Evolutionary conservation across 2,888 invertebrate genomes (phyloP).

Genomic region (Bruchidius siliquastri): DNA sequence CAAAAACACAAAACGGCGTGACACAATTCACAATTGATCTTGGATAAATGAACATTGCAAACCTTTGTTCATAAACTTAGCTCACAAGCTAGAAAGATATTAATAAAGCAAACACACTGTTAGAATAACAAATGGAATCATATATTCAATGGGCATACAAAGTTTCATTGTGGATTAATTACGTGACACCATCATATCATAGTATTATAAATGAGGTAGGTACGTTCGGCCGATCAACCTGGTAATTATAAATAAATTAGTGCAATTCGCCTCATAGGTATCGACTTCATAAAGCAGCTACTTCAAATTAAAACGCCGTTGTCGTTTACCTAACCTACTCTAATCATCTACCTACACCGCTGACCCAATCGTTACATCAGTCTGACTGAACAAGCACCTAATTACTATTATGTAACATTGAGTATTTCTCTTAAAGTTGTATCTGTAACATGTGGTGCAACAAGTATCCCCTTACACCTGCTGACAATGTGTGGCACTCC

Average conservation of each 20-base stretch:
- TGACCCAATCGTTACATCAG: conserved; percentile 26
- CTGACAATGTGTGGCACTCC: conserved; percentile 32
- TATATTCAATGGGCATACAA: too few relatives aligned
- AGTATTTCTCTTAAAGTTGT: conserved; percentile 24
- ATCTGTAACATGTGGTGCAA: conserved; percentile 33
- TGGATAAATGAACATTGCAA: too few relatives aligned
- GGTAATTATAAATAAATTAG: not conserved
- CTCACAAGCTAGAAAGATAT: too few relatives aligned
- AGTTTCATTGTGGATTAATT: too few relatives aligned
- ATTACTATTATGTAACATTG: conserved; percentile 32
- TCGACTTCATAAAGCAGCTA: not conserved
- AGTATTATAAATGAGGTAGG: too few relatives aligned
- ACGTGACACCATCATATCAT: too few relatives aligned
- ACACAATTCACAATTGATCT: too few relatives aligned
- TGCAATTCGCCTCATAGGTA: not conserved
- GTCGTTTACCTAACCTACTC: not conserved
- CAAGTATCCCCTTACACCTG: conserved; percentile 26
- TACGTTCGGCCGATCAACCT: not conserved
- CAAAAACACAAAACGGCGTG: too few relatives aligned
- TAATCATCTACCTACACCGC: not conserved
- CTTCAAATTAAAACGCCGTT: not conserved
- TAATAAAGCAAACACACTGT: too few relatives aligned
- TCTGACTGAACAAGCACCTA: conserved; percentile 32
- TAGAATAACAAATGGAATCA: too few relatives aligned
- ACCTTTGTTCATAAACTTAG: too few relatives aligned